Percentiles rank a stretch among this genome's conserved stretches.
Evolutionary conservation across 1,140 invertebrate species (phyloP).

Genomic region (Habropoda laboriosa): DNA sequence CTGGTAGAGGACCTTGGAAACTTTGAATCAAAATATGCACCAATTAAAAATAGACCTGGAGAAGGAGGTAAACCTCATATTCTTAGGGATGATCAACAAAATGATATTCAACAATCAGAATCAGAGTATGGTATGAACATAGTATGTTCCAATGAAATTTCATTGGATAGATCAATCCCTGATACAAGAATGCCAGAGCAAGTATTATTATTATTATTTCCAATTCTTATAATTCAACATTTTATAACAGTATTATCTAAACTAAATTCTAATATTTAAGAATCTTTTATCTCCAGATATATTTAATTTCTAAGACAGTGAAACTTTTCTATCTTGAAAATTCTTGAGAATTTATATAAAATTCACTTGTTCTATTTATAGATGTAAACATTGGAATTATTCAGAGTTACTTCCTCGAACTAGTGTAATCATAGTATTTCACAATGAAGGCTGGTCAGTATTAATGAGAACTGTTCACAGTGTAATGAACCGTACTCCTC

Average conservation of each 20-base stretch:
- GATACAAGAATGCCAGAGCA: conserved; percentile 94
- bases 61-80: conserved; percentile 91
- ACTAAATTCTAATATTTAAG: background rate
- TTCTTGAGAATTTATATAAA: too few relatives aligned
- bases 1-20: conserved; percentile 81
- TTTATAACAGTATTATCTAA: background rate
- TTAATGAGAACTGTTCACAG: conserved; percentile 98
- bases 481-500: conserved; percentile 95
- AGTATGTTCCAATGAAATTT: conserved; percentile 97
- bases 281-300: too few relatives aligned
- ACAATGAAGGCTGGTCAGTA: conserved; percentile 98
- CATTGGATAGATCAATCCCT: conserved; percentile 88
- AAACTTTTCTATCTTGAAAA: too few relatives aligned
- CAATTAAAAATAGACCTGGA: conserved; percentile 88
- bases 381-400: conserved; percentile 98
- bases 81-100: conserved; percentile 87
- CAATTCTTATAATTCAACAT: background rate
- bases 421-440: conserved; percentile 98
- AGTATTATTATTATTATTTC: conserved; percentile 63
- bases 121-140: conserved; percentile 98
- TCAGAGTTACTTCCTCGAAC: conserved; percentile 93
- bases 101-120: conserved; percentile 89
- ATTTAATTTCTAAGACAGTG: too few relatives aligned
- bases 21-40: conserved; percentile 86
- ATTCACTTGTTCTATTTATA: conserved; percentile 70